These are phyloP conservation scores for Gymnopithys bicolor DNA, from an alignment of 2,797 vertebrate genomes.

Conservation along the genomic window DNA sequence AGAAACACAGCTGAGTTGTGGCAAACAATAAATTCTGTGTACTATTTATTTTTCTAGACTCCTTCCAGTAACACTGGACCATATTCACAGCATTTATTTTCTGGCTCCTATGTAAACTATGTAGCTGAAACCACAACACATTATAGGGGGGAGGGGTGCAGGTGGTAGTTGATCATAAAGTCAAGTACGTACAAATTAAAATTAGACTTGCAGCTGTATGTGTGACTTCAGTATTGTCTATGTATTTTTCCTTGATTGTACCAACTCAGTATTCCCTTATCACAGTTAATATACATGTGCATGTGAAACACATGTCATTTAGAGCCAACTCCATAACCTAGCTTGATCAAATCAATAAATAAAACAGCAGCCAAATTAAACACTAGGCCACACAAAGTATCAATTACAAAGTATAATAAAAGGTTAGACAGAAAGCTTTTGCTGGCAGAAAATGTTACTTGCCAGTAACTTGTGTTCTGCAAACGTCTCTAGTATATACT, in stretches of 20 bases:
- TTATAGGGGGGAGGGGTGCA: not conserved
- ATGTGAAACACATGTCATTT: accelerated
- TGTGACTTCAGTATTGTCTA: not conserved
- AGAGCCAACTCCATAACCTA: not conserved
- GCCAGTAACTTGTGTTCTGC: not conserved
- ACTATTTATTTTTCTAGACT: not conserved
- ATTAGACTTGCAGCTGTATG: not conserved
- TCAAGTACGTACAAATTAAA: not conserved
- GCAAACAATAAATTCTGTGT: not conserved
- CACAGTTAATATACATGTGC: not conserved
- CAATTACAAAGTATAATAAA: not conserved
- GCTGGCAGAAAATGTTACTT: not conserved
- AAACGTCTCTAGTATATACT: not conserved
- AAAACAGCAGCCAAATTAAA: not conserved
- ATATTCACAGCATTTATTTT: not conserved
- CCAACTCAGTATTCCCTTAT: not conserved
- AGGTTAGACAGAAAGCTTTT: not conserved
- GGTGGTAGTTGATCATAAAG: not conserved
- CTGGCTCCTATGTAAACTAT: not conserved
- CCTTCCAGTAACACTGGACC: not conserved
- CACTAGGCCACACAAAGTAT: not conserved
- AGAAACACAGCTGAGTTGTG: not conserved
- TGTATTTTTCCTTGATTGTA: not conserved
- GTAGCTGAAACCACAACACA: not conserved
- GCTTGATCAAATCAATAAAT: not conserved